These are phyloP conservation scores for Tragelaphus strepsiceros DNA, from an alignment of 2,113 vertebrate genomes.

Conservation along the genomic window DNA sequence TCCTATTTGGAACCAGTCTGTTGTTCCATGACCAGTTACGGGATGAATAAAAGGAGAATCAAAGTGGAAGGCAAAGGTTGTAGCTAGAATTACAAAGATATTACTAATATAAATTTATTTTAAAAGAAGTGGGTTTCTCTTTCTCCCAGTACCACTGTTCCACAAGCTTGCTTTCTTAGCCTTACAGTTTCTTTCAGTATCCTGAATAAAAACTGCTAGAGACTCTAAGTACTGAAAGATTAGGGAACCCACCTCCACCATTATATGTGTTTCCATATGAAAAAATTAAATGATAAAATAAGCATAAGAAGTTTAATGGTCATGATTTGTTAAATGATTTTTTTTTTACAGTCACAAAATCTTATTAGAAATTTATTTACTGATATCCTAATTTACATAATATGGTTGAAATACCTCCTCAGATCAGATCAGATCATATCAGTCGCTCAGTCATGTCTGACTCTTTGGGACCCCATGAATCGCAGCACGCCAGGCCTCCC, in stretches of 20 bases:
- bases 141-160: not conserved
- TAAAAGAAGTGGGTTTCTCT: not conserved
- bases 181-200: not conserved
- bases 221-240: not conserved
- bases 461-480: too few relatives aligned
- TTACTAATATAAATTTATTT: not conserved
- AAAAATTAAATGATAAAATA: not conserved
- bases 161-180: not conserved
- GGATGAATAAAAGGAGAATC: not conserved
- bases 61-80: not conserved
- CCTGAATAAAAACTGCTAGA: not conserved
- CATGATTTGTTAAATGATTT: not conserved
- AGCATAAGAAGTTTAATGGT: not conserved
- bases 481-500: too few relatives aligned
- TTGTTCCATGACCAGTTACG: not conserved
- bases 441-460: too few relatives aligned
- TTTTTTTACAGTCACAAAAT: not conserved
- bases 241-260: not conserved
- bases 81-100: not conserved
- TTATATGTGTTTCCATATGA: not conserved
- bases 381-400: not conserved
- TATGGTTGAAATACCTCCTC: not conserved
- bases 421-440: too few relatives aligned
- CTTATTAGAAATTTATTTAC: not conserved
- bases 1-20: too few relatives aligned